Percentiles rank a stretch among this genome's conserved stretches.
Evolutionary conservation across 2,888 invertebrate genomes (phyloP).

Genomic region (Drosophila robusta): DNA sequence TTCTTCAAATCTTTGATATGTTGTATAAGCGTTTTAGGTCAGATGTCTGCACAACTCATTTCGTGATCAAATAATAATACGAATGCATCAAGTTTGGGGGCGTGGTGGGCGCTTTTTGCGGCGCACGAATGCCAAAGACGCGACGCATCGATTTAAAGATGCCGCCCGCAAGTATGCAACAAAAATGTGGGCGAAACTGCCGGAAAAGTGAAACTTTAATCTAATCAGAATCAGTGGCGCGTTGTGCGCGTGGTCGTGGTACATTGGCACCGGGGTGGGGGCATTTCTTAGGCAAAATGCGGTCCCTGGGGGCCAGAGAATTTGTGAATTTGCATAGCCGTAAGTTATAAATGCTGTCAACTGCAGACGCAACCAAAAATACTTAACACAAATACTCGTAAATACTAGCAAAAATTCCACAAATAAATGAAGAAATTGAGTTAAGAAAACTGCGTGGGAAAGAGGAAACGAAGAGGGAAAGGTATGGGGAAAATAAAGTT

Average conservation of each 20-base stretch:
- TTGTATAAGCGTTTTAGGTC: not conserved
- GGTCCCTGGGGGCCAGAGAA: constrained; percentile 30
- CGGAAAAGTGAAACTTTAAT: constrained; percentile 40
- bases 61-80: no score
- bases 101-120: constrained; percentile 26
- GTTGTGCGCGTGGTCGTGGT: not conserved
- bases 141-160: constrained; percentile 45
- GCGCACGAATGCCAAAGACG: constrained; percentile 22
- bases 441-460: constrained; percentile 3
- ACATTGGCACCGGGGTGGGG: not conserved
- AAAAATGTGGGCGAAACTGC: constrained; percentile 9
- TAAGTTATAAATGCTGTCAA: constrained; percentile 50
- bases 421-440: constrained; percentile 30
- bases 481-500: not conserved
- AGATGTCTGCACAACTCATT: no score
- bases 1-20: not conserved
- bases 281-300: not conserved
- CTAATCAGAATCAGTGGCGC: constrained; percentile 30
- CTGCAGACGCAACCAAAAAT: constrained; percentile 34
- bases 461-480: no score
- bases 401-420: constrained; percentile 34
- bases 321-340: constrained; percentile 52
- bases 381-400: constrained; percentile 35
- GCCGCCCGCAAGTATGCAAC: constrained; percentile 52
- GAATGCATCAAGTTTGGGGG: constrained; percentile 33